A percentile compares a stretch with the other conserved stretches of the same genome.
These are phyloP conservation scores for Holacanthus passer DNA, from an alignment of 2,113 vertebrate species.

Conservation along the genomic window DNA sequence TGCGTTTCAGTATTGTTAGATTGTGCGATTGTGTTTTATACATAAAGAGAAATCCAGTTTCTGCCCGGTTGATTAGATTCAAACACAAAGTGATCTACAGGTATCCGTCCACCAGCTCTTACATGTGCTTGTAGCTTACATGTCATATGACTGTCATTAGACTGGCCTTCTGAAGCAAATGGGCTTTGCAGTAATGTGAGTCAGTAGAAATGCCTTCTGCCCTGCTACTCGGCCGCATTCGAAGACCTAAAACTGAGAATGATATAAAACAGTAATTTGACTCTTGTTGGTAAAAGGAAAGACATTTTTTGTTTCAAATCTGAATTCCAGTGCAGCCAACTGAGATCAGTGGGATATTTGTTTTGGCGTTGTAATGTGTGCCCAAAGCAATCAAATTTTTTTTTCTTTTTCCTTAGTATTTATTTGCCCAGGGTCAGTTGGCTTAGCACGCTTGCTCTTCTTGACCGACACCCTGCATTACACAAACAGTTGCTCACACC, in stretches of 20 bases:
- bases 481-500: not conserved
- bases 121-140: constrained; percentile 7
- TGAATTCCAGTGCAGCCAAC: not conserved
- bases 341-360: not conserved
- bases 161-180: constrained; percentile 36
- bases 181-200: constrained; percentile 30
- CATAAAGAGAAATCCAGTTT: not conserved
- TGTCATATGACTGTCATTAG: constrained; percentile 61
- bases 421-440: constrained; percentile 7
- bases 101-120: constrained; percentile 6
- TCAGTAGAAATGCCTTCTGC: constrained; percentile 28
- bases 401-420: not conserved
- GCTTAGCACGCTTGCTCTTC: not conserved
- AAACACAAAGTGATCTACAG: constrained; percentile 28
- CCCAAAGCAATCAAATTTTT: not conserved
- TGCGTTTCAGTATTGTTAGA: not conserved
- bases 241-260: not conserved
- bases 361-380: not conserved
- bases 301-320: not conserved
- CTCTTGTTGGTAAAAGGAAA: not conserved
- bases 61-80: constrained; percentile 13
- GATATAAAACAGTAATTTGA: not conserved
- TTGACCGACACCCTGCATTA: constrained; percentile 1
- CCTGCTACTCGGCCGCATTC: not conserved
- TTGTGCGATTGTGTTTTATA: not conserved